Evolutionary conservation across 2,797 vertebrate genomes (phyloP).

Genomic region (Loriculus beryllinus): DNA sequence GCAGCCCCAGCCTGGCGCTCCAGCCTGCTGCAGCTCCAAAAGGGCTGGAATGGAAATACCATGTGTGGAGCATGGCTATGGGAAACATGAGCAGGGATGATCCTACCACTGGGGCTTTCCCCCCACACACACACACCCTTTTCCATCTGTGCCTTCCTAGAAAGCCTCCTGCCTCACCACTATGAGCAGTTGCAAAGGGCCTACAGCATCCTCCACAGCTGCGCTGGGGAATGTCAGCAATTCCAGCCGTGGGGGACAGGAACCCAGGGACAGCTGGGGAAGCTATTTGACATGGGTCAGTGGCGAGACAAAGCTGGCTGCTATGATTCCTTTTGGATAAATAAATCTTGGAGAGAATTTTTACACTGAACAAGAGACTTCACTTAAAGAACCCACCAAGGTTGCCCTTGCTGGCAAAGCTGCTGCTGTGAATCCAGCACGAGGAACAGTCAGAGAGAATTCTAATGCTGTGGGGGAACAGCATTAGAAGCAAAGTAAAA

Average conservation of each 20-base stretch:
- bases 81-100: background rate
- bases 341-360: background rate
- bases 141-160: background rate
- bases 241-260: background rate
- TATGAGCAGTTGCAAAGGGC: background rate
- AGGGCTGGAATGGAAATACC: background rate
- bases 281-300: background rate
- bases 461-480: background rate
- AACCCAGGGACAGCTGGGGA: conserved; percentile 4
- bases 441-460: background rate
- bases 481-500: background rate
- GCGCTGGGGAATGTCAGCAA: background rate
- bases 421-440: accelerated
- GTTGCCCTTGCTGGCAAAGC: background rate
- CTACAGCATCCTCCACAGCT: background rate
- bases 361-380: background rate
- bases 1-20: background rate
- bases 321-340: background rate
- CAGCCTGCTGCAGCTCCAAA: accelerated
- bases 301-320: background rate
- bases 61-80: accelerated
- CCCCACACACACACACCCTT: accelerated
- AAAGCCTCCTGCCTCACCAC: background rate
- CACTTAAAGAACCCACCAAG: background rate
- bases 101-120: accelerated